Evolutionary conservation across 1,140 invertebrate species (phyloP).

Genomic region (Tetramorium simillimum): DNA sequence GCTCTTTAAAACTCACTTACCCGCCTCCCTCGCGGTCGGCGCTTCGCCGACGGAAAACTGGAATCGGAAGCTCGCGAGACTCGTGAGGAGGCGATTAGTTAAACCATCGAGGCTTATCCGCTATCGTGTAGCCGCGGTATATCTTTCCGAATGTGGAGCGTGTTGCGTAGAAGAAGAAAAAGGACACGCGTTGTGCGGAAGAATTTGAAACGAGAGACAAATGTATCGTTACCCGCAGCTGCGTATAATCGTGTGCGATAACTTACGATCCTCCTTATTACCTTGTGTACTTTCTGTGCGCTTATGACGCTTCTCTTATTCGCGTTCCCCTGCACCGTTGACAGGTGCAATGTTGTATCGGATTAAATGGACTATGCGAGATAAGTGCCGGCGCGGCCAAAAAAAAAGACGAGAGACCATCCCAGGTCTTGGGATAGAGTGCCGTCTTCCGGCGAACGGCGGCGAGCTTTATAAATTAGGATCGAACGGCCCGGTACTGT

Average conservation of each 20-base stretch:
- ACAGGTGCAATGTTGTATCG: slow-evolving; percentile 20
- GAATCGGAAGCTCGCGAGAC: slow-evolving; percentile 26
- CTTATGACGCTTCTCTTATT: not conserved
- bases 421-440: not conserved
- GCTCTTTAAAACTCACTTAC: slow-evolving; percentile 74
- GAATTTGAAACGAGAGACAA: not conserved
- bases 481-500: slow-evolving; percentile 38
- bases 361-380: slow-evolving; percentile 47
- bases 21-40: slow-evolving; percentile 61
- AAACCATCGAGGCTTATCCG: not conserved
- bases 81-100: not conserved
- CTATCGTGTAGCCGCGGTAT: not conserved
- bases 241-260: not conserved
- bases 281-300: not conserved
- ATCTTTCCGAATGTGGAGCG: not conserved
- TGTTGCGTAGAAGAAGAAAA: not conserved
- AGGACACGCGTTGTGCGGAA: not conserved
- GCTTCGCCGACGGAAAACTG: slow-evolving; percentile 31
- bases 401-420: not conserved
- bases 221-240: not conserved
- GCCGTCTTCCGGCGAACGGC: slow-evolving; percentile 7
- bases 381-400: slow-evolving; percentile 17
- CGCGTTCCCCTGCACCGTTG: not conserved
- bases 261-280: slow-evolving; percentile 6
- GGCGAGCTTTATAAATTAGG: slow-evolving; percentile 50